Percentiles rank a stretch among this genome's conserved stretches.
These are phyloP conservation scores for Cerastis leucographa DNA, from an alignment of 2,888 invertebrate species.

Conservation along the genomic window DNA sequence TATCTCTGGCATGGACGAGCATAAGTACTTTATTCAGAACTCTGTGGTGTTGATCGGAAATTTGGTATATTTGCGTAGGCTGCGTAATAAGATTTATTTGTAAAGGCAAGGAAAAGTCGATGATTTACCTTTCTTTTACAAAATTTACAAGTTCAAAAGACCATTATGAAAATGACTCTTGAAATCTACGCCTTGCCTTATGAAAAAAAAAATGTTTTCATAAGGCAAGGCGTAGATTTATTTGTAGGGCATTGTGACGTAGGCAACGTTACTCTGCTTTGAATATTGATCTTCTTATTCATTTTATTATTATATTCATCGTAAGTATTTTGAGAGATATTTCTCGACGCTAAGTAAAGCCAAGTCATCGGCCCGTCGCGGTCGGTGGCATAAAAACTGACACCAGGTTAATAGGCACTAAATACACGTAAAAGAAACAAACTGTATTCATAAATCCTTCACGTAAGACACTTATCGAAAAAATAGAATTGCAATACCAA, in stretches of 20 bases:
- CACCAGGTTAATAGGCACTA: too few species aligned
- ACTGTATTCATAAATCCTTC: not conserved
- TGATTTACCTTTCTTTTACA: not conserved
- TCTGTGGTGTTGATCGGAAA: not conserved
- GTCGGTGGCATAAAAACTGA: too few species aligned
- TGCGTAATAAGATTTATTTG: not conserved
- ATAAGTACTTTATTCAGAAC: slow-evolving; percentile 32
- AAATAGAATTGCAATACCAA: not conserved
- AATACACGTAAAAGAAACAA: too few species aligned
- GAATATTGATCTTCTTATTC: not conserved
- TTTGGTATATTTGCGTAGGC: not conserved
- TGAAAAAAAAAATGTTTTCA: too few species aligned
- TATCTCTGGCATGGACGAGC: slow-evolving; percentile 30
- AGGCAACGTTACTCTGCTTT: not conserved
- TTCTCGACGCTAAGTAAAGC: too few species aligned
- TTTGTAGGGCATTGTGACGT: not conserved
- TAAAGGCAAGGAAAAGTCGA: not conserved
- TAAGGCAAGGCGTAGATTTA: not conserved
- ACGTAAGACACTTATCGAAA: not conserved
- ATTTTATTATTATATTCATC: not conserved
- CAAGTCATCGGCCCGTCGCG: too few species aligned
- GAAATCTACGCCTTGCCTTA: too few species aligned
- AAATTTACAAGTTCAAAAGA: not conserved
- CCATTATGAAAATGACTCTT: not conserved
- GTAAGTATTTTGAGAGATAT: not conserved